A percentile compares a stretch with the other conserved stretches of the same genome.
Conservation (phyloP, 1,140 invertebrate species). For the Bombus sylvicola region DNA sequence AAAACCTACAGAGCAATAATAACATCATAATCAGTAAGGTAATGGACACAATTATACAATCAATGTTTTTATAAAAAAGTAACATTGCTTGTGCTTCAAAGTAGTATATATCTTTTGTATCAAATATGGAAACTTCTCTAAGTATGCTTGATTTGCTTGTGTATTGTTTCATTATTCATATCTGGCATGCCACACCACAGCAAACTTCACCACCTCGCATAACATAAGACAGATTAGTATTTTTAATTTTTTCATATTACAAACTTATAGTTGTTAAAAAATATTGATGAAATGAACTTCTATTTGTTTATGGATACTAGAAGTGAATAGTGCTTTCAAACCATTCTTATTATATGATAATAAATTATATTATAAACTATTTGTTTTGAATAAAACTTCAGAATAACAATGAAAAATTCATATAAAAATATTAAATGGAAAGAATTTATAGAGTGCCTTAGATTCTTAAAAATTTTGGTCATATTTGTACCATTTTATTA, state of each 20-base stretch:
- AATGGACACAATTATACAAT: conserved; percentile 82
- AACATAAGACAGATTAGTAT: conserved; percentile 59
- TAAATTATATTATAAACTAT: background rate
- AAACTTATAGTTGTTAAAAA: conserved; percentile 26
- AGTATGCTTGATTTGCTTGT: conserved; percentile 48
- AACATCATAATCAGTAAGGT: conserved; percentile 41
- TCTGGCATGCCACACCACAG: conserved; percentile 74
- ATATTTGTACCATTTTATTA: background rate
- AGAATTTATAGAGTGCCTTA: conserved; percentile 11
- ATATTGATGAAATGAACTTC: conserved; percentile 15
- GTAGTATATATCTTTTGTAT: conserved; percentile 39
- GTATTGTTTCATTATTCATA: conserved; percentile 44
- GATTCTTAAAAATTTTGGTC: conserved; percentile 17
- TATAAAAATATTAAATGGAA: background rate
- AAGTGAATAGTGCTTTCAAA: conserved; percentile 4
- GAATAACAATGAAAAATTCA: background rate
- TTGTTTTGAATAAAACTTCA: conserved; percentile 4
- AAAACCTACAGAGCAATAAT: conserved; percentile 32
- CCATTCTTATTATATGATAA: background rate
- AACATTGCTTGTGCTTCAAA: conserved; percentile 75
- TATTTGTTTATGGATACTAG: conserved; percentile 16
- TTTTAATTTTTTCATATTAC: conserved; percentile 42
- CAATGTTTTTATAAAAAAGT: conserved; percentile 63
- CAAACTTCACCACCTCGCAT: conserved; percentile 77
- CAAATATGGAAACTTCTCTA: background rate